Conservation (phyloP, 2,113 vertebrate genomes). For the Grantiella picta region DNA sequence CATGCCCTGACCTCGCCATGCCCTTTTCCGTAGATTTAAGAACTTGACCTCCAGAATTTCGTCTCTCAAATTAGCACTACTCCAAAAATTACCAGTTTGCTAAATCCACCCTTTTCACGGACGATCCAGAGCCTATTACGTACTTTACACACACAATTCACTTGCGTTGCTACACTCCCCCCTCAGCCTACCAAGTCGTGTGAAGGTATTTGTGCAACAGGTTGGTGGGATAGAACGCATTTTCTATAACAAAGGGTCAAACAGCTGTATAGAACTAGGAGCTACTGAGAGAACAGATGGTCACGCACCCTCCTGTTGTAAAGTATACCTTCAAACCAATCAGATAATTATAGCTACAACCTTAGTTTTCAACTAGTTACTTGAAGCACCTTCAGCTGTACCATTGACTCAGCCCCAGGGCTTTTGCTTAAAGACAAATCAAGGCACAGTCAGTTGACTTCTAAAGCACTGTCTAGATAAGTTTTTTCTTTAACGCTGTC, state of each 20-base stretch:
- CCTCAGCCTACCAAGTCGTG: not conserved
- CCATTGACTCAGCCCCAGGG: no score
- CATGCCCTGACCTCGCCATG: not conserved
- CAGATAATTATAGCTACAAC: not conserved
- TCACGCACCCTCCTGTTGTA: not conserved
- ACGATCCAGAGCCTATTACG: not conserved
- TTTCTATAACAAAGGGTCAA: not conserved
- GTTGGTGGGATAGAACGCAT: not conserved
- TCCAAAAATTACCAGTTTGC: not conserved
- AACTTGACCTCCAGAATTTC: not conserved
- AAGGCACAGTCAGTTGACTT: not conserved
- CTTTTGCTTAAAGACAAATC: not conserved
- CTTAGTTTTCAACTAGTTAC: not conserved
- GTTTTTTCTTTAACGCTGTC: not conserved
- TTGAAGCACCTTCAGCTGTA: not conserved
- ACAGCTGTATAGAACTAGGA: not conserved
- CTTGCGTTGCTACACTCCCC: not conserved
- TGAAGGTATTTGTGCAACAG: not conserved
- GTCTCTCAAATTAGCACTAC: not conserved
- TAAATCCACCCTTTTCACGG: not conserved
- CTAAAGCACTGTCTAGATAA: not conserved
- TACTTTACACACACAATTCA: not conserved
- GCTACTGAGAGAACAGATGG: not conserved
- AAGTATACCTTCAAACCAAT: not conserved
- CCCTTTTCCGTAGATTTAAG: not conserved